Base-by-base conservation (phyloP, 2,888 invertebrate genomes). In the Gnatocerus cornutus region DNA sequence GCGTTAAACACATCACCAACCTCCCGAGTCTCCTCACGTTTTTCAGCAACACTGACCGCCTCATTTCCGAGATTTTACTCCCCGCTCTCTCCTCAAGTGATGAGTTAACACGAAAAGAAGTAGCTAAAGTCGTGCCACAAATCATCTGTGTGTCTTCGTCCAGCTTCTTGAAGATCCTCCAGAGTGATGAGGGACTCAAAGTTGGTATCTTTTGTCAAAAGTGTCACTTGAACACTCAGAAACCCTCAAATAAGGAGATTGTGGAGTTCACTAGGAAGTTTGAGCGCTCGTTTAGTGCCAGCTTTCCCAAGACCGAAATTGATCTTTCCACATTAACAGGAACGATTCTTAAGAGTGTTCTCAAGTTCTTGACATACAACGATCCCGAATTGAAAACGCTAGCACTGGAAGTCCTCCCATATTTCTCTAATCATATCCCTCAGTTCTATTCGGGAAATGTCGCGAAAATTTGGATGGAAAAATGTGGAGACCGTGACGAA, bases 401-500 rank as follows among this genome's bases (percentile, higher is more conserved):
- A 10, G 79, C 85, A 56, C 80, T 87, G 0, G 73, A 82, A 64
- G 80, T 82, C 59, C 77, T 88, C 43, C 82, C 83, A n/a, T 74
- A 77, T 50, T 80, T 87, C 52, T 84, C 87, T 1, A 86, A 84
- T 75, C 87, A 88, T 76, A 71, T 85, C 0, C 59, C 77, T 13
- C 77, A 78, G 29, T 87, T 87, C 71, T 83, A 85, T 73, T 80
- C 79, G 6, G 80, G 79, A 39, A 77, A 81, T 55, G 72, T 83
- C 7, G 77, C 84, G 0, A 80, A 78, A 59, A 72, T 82, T 37
- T 88, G 87, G 87, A 77, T 86, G 53, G 74, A 81, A 29, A 81
- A 82, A 14, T 77, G 85, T 29, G 79, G 80, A 27, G 85, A 87
- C 74, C 55, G 76, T 0, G 77, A 83, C 72, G 67, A 74, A 55